Evolutionary conservation across 2,113 vertebrate species (phyloP), one percentile per base, ranked within the genome.

Genomic region (Panthera uncia): DNA sequence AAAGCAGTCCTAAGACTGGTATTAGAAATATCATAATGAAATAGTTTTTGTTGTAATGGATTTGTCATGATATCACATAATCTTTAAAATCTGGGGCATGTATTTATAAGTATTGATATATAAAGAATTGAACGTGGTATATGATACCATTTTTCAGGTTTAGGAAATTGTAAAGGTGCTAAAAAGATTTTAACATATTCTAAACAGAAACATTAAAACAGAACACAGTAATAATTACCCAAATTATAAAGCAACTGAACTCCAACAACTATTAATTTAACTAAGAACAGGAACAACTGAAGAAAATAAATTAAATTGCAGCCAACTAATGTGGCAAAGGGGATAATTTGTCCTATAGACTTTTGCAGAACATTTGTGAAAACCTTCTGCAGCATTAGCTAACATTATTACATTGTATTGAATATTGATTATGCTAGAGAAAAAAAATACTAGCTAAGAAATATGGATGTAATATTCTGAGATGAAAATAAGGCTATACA

Each of bases 241-340:
- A 96, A 87, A 91, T 80, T 91, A 96, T 14, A 81, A 68, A 97
- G 86, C 89, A 94, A 78, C 81, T 97, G 95, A 98, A 92, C 33
- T 96, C 85, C 45, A 9, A 63, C 93, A 25, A 92, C 90, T 97
- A 97, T 98, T 98, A 98, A 97, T 98, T 98, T 96, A 98, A 52
- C 33, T 97, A 97, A 95, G 91, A 98, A 97, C 84, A 97, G 21
- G 71, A 98, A 38, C 41, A 97, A 97, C 73, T 92, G 76, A 61
- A 41, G 19, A 87, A 97, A 98, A 95, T 96, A 98, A 97, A 98
- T 98, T 96, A 98, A 98, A 97, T 36, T 97, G 91, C 97, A 98
- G 52, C 33, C 98, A 98, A 98, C 45, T 50, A 91, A 98, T 96
- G 79, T 45, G 93, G 55, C 73, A 98, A 98, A 97, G 93, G 23